phyloP scores from a whole-genome alignment of 1,140 invertebrate genomes.

The Brachionus manjavacas region DNA sequence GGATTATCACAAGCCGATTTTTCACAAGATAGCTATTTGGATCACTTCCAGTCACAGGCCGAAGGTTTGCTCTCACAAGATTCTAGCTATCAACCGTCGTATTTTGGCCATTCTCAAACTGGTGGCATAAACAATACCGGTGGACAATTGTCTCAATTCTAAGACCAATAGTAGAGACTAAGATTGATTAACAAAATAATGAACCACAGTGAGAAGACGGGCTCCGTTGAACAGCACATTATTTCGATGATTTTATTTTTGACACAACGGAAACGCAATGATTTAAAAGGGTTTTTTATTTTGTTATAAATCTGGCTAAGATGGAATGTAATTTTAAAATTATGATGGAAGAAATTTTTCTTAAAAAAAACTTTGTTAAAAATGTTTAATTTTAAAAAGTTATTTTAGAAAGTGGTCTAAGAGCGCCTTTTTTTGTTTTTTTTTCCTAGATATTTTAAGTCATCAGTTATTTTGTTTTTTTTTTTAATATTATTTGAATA shows the following conservation, averaged over 20 bases:
- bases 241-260: background rate
- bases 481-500: background rate
- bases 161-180: background rate
- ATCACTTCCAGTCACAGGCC: conserved; percentile 14
- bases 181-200: conserved; percentile 34
- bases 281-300: conserved; percentile 17
- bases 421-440: conserved; percentile 11
- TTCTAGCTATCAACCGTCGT: conserved; percentile 38
- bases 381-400: background rate
- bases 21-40: conserved; percentile 40
- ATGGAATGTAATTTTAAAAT: background rate
- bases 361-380: background rate
- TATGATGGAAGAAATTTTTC: background rate
- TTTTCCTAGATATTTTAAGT: background rate
- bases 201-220: background rate
- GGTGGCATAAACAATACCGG: background rate
- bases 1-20: conserved; percentile 36
- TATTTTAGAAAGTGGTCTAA: background rate
- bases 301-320: conserved; percentile 40
- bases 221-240: background rate
- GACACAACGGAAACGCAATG: background rate
- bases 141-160: conserved; percentile 39
- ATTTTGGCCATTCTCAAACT: conserved; percentile 37
- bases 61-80: conserved; percentile 38
- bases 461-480: background rate